Evolutionary conservation across 2,888 invertebrate genomes (phyloP), one percentile per base, ranked within the genome.

Genomic region (Vannuccia rotundouncinata): DNA sequence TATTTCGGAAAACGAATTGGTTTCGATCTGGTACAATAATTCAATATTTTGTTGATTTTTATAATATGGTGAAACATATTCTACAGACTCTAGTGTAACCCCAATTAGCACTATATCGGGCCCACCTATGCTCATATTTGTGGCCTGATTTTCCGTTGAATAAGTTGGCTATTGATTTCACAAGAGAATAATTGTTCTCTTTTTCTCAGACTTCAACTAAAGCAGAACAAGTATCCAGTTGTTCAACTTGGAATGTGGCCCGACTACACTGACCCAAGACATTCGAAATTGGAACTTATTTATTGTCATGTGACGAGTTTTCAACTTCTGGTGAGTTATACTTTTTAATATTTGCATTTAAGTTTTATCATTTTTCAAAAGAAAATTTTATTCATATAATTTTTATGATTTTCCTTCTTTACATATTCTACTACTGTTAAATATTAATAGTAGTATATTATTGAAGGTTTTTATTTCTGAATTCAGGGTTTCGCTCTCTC

Each of bases 221-320:
- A 78, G 27, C 78, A 78, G 29, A 78, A 78, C 25, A 78, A 78
- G 74, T 78, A 78, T 74, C 78, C 78, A 13, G 74, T 79, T 59
- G 87, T 88, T 27, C 87, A 93, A 93, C 86, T 95, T 87, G 94
- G 94, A 89, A 91, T 94, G 91, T 92, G 94, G 82, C 94, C 95
- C 10, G 73, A 73, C 2, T 73, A 13, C 73, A n/a, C 22, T 5
- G 73, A 73, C 5, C 45, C 45, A 10, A 45, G 45, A 45, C 45
- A 45, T 10, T 45, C 45, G 17, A 17, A 45, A 10, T 10, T 45
- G 5, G 10, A 45, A 10, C 5, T 10, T 10, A 17, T 45, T 45
- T 45, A 45, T 17, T 45, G 17, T 45, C 45, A 45, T 45, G 5
- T 17, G 5, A 5, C 17, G 10, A 10, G 45, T 45, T 45, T 45